Conservation (phyloP, 1,140 invertebrate species). For the Trichonephila clavipes region DNA sequence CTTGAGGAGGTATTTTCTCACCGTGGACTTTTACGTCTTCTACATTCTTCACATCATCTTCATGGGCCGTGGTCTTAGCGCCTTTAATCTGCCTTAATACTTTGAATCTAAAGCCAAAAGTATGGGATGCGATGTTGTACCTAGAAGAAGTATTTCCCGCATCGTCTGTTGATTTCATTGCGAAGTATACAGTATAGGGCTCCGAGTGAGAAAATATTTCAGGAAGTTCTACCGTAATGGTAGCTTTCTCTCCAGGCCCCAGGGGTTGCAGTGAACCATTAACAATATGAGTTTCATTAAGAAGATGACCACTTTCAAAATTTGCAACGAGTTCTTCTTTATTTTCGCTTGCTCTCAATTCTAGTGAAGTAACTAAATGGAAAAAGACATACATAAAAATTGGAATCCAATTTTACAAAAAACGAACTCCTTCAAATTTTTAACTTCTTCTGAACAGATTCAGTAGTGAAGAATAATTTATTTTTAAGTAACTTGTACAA, state of each 20-base stretch:
- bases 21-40: background rate
- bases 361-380: constrained; percentile 46
- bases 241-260: constrained; percentile 29
- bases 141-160: constrained; percentile 2
- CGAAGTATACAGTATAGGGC: constrained; percentile 40
- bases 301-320: constrained; percentile 26
- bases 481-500: no score
- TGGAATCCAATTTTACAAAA: background rate
- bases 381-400: background rate
- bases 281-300: constrained; percentile 37
- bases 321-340: constrained; percentile 51
- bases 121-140: constrained; percentile 52
- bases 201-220: constrained; percentile 1
- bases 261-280: constrained; percentile 33
- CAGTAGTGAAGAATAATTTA: no score
- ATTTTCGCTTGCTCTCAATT: constrained; percentile 59
- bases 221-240: constrained; percentile 38
- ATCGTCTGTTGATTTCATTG: constrained; percentile 50
- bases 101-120: constrained; percentile 18
- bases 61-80: background rate
- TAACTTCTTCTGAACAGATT: no score
- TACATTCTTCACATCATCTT: background rate
- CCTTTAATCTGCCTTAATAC: background rate
- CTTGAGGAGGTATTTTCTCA: background rate
- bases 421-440: no score